A percentile compares a stretch with the other conserved stretches of the same genome.
These are phyloP conservation scores for Enteromius radiatus DNA, from an alignment of 2,797 vertebrate genomes.

Conservation along the genomic window DNA sequence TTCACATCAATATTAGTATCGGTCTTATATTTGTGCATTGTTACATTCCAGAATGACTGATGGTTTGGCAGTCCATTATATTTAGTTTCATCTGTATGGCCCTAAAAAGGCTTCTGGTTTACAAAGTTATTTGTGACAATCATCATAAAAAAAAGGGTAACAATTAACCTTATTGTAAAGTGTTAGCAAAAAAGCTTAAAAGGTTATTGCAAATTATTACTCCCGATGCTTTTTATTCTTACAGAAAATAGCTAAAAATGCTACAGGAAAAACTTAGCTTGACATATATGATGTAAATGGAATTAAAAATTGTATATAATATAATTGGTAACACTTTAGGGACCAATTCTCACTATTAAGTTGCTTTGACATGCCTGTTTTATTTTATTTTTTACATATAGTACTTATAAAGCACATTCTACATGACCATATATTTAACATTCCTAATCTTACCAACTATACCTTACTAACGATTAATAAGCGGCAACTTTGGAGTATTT, in stretches of 20 bases:
- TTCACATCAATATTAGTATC: constrained; percentile 15
- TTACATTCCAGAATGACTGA: background rate
- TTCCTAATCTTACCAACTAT: background rate
- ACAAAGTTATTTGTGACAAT: background rate
- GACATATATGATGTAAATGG: background rate
- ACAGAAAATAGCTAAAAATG: background rate
- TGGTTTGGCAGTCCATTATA: background rate
- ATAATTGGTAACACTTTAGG: background rate
- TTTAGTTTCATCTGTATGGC: background rate
- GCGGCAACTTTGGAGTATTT: background rate
- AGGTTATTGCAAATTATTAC: background rate
- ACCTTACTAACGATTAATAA: background rate
- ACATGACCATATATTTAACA: background rate
- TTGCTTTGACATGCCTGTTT: background rate
- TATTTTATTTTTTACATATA: background rate
- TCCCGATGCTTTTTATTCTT: background rate
- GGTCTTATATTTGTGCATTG: background rate
- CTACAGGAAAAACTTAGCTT: background rate
- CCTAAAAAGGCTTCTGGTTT: background rate
- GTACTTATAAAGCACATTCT: background rate
- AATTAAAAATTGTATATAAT: background rate
- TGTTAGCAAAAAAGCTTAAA: too few relatives aligned
- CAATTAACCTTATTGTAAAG: background rate
- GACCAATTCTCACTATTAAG: background rate
- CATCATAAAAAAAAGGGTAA: background rate